Base-by-base conservation (phyloP, 2,797 vertebrate genomes). In the Melopsittacus undulatus region DNA sequence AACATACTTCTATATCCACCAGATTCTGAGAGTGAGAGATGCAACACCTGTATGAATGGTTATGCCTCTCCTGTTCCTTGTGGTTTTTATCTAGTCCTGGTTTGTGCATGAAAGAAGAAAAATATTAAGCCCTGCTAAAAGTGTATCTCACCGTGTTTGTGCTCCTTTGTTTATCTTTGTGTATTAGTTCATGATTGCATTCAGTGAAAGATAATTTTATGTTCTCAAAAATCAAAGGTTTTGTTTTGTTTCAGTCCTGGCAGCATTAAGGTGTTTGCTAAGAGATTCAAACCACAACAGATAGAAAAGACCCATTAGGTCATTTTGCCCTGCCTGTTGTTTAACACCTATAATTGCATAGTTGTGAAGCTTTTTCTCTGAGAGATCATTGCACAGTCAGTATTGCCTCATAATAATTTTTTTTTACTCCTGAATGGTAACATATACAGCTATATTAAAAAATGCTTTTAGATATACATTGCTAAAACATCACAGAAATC, bases 301-400 rank as follows among this genome's bases (percentile, higher is more conserved):
- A 67, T 48, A 92, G 77, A 96, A 83, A 91, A 91, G 59, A 72
- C n/a, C 7, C 22, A 76, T 73, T 56, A 77, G 85, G 42, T 79
- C 63, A 86, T 89, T 94, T 76, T 90, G 42, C 46, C 24, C 19
- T 89, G 64, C 57, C 52, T 68, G 46, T 64, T 92, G 45, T 88
- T 76, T 75, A 86, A 83, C 57, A 87, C 13, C 45, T 68, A 49
- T 40, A 72, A 10, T 72, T 92, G 73, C 80, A 45, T 19, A 78
- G 49, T 46, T 81, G 43, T 2, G 11, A 92, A 73, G 66, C 46
- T 86, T 88, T 84, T 94, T 54, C 63, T 74, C 48, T 76, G 51
- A 78, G 27, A 88, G 14, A 64, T 34, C 51, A 70, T 63, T 86
- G 43, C 45, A 82, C 29, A 68, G 48, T 61, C 75, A 72, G 24